These are phyloP conservation scores for Scomber scombrus DNA, from an alignment of 2,113 vertebrate species.

Conservation along the genomic window DNA sequence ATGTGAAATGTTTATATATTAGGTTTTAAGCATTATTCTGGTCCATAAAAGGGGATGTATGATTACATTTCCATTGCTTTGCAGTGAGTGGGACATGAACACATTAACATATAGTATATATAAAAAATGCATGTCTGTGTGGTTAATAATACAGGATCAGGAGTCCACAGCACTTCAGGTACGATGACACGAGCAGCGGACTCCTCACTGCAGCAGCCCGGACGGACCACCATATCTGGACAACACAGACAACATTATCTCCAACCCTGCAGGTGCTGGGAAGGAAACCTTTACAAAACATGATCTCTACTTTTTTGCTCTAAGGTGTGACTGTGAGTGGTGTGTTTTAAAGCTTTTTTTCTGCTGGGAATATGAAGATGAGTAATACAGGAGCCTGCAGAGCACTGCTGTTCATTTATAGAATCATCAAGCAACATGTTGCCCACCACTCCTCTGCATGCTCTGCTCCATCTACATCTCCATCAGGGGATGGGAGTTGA, in stretches of 20 bases:
- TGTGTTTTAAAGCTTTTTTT: not conserved
- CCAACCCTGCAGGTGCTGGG: not conserved
- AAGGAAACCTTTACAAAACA: conserved; percentile 1
- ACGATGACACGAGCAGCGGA: not conserved
- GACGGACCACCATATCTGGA: conserved; percentile 1
- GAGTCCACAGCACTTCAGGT: not conserved
- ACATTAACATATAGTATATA: too few species aligned
- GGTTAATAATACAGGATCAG: not conserved
- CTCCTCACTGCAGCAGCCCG: conserved; percentile 1
- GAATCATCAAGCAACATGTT: conserved; percentile 4
- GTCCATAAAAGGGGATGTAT: too few species aligned
- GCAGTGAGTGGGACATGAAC: too few species aligned
- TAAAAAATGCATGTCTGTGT: too few species aligned
- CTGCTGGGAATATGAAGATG: conserved; percentile 7
- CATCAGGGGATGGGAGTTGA: conserved; percentile 2
- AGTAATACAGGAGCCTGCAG: conserved; percentile 30
- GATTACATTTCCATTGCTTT: too few species aligned
- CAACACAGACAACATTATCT: not conserved
- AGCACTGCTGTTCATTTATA: conserved; percentile 33
- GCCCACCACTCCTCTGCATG: conserved; percentile 19
- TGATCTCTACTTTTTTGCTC: not conserved
- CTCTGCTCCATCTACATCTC: conserved; percentile 12
- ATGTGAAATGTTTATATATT: too few species aligned
- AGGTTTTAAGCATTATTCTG: too few species aligned
- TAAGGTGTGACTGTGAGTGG: conserved; percentile 1